phyloP scores from a whole-genome alignment of 1,140 invertebrate species.

The Eubasilissa regina region DNA sequence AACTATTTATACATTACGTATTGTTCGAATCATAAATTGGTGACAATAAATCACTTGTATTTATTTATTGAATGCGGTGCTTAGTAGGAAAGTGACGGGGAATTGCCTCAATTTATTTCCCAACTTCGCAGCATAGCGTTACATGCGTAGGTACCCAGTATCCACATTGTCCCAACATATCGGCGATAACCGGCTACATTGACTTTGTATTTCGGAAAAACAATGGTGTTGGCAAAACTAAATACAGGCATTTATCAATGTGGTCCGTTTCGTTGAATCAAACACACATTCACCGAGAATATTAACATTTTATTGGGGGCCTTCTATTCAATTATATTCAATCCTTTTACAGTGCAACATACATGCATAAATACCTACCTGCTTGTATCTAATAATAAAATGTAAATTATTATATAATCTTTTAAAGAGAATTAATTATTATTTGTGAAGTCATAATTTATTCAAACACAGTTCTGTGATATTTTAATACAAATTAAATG shows the following conservation, averaged over 20 bases:
- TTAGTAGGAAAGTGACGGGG: slow-evolving; percentile 43
- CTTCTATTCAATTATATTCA: no score
- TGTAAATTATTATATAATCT: no score
- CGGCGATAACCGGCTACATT: neutral
- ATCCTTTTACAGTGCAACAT: no score
- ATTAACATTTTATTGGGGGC: no score
- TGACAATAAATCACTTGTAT: slow-evolving; percentile 47
- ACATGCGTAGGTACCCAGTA: neutral
- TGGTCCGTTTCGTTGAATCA: no score
- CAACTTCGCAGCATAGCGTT: slow-evolving; percentile 14
- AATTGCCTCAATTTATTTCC: slow-evolving; percentile 26
- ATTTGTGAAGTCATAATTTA: no score
- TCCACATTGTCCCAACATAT: neutral
- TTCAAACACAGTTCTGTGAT: no score
- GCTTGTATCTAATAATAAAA: no score
- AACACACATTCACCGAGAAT: no score
- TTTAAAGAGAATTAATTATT: no score
- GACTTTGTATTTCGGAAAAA: neutral
- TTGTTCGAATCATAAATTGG: slow-evolving; percentile 47
- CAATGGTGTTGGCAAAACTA: neutral
- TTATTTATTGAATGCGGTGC: slow-evolving; percentile 44
- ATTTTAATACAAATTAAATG: no score
- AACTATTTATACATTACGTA: slow-evolving; percentile 46
- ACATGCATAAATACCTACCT: no score
- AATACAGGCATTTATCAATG: neutral